Base-by-base conservation (phyloP, 2,113 vertebrate species). In the Periophthalmus modestus region DNA sequence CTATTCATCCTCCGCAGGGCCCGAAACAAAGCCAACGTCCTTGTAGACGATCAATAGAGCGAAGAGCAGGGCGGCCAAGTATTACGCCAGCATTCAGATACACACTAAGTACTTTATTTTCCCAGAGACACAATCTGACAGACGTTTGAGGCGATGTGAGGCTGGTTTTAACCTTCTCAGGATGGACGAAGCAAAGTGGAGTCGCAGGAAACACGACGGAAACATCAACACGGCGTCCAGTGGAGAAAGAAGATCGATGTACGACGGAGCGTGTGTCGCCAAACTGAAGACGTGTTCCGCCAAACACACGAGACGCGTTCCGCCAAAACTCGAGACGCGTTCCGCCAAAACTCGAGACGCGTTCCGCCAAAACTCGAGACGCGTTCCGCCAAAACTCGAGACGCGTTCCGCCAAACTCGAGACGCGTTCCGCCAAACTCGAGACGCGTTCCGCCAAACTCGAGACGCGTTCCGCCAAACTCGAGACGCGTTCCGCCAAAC, bases 231-330 rank as follows among this genome's bases (percentile, higher is more conserved):
- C 78, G 87, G 81, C 76, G 78, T 68, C 74, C 82, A 79, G 91
- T 86, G 89, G 81, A 82, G 91, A 85, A n/a, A 89, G 82, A 87
- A 85, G 80, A 85, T 77, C 86, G 88, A 92, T 92, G 15, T 23
- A 21, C 3, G 28, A 28, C 3, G 28, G 28, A 28, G 21, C 23
- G 3, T 5, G 6, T 10, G n/a, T 10, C n/a, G 10, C 5, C 6
- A 55, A n/a, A 19, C 52, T 11, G 1, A 18, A 2, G 50, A 0
- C 50, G 19, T 7, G 7, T 55, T 55, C 9, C n/a, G n/a, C n/a
- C n/a, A n/a, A n/a, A n/a, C n/a, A n/a, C n/a, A n/a, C n/a, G n/a
- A n/a, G n/a, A n/a, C n/a, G n/a, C n/a, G n/a, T n/a, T n/a, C n/a
- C n/a, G n/a, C n/a, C n/a, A n/a, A n/a, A n/a, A n/a, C n/a, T n/a